Evolutionary conservation across 2,797 vertebrate species (phyloP).

Genomic region (Bufotes viridis): DNA sequence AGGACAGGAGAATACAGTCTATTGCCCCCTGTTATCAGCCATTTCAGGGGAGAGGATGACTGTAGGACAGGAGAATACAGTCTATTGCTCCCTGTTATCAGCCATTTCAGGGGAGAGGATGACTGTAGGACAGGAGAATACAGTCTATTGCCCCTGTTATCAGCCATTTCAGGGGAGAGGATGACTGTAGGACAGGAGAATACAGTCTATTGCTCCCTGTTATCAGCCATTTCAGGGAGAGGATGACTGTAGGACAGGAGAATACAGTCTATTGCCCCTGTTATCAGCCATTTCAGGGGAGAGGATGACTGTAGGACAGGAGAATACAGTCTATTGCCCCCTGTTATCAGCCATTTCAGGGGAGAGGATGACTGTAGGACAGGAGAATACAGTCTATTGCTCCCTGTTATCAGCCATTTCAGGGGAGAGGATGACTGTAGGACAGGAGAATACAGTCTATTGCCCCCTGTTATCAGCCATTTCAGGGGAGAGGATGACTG

Average conservation of each 20-base stretch:
- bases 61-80: neutral
- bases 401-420: neutral
- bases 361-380: neutral
- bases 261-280: too few relatives aligned
- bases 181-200: neutral
- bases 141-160: neutral
- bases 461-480: neutral
- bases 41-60: too few relatives aligned
- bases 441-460: too few relatives aligned
- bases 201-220: too few relatives aligned
- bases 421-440: neutral
- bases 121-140: neutral
- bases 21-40: neutral
- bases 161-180: too few relatives aligned
- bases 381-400: too few relatives aligned
- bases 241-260: neutral
- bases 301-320: neutral
- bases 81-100: neutral
- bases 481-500: too few relatives aligned
- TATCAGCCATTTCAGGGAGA: neutral
- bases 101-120: too few relatives aligned
- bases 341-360: neutral
- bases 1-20: too few relatives aligned
- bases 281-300: neutral
- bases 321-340: too few relatives aligned